phyloP scores from a whole-genome alignment of 2,797 vertebrate genomes.

The Falco rusticolus region DNA sequence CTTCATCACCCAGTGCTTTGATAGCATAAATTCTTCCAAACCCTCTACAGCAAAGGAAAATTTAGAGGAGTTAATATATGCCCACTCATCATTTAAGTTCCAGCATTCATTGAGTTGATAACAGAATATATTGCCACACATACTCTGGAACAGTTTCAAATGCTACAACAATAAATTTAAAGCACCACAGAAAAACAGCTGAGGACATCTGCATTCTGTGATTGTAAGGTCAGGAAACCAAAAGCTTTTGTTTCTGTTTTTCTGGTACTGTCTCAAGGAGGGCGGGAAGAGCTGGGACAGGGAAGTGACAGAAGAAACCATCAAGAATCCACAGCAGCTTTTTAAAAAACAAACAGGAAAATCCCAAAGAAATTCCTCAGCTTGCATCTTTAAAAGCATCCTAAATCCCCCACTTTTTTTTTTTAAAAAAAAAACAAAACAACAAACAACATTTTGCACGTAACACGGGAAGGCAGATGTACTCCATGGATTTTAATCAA shows the following conservation, averaged over 20 bases:
- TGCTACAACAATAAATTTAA: conserved; percentile 2
- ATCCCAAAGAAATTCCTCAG: not conserved
- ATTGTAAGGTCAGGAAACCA: conserved; percentile 27
- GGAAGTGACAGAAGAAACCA: not conserved
- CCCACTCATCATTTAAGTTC: not conserved
- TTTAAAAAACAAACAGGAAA: not conserved
- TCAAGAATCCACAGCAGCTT: not conserved
- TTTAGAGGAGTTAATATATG: not conserved
- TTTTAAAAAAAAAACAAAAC: too few species aligned
- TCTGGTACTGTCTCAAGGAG: not conserved
- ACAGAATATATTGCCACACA: not conserved
- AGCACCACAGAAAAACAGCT: not conserved
- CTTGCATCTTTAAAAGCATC: not conserved
- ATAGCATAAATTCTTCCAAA: not conserved
- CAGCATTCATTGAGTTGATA: not conserved
- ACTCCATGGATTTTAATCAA: not conserved
- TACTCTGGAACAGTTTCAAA: not conserved
- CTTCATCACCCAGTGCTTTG: not conserved
- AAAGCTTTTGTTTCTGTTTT: conserved; percentile 44
- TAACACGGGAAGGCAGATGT: not conserved
- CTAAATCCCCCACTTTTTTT: not conserved
- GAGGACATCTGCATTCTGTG: not conserved
- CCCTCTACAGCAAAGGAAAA: not conserved
- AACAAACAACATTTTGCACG: not conserved
- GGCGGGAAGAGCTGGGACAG: not conserved